These are phyloP conservation scores for Heterochromis multidens DNA, from an alignment of 2,113 vertebrate genomes.

Conservation along the genomic window DNA sequence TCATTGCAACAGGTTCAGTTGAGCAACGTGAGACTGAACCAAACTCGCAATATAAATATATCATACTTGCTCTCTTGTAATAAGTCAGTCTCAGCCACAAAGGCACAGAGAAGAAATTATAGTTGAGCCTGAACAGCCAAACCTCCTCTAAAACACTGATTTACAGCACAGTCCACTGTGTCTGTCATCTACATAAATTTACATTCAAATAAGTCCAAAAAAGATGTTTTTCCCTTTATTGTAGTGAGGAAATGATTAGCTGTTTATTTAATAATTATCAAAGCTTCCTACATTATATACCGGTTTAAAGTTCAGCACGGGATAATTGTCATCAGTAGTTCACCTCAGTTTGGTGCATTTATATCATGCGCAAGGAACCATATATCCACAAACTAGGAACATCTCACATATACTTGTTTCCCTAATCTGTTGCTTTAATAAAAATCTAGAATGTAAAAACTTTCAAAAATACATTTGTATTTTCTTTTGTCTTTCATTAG, in stretches of 20 bases:
- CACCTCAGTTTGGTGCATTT: not conserved
- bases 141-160: not conserved
- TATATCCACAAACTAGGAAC: not conserved
- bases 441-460: not conserved
- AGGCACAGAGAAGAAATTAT: conserved; percentile 10
- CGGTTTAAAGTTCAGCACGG: not conserved
- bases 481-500: not conserved
- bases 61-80: not conserved
- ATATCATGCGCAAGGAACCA: not conserved
- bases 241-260: not conserved
- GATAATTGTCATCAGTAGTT: not conserved
- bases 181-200: not conserved
- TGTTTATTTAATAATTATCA: not conserved
- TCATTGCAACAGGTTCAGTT: conserved; percentile 58
- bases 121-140: conserved; percentile 7
- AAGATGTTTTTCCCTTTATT: not conserved
- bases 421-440: not conserved
- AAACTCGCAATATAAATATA: conserved; percentile 16
- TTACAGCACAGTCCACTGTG: not conserved
- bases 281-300: not conserved
- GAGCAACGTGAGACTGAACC: conserved; percentile 11
- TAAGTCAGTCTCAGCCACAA: conserved; percentile 1
- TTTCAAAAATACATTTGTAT: not conserved
- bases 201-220: not conserved
- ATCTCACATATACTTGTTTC: not conserved